Evolutionary conservation across 2,113 vertebrate species (phyloP), one percentile per base, ranked within the genome.

Genomic region (Gasterosteus nipponicus): DNA sequence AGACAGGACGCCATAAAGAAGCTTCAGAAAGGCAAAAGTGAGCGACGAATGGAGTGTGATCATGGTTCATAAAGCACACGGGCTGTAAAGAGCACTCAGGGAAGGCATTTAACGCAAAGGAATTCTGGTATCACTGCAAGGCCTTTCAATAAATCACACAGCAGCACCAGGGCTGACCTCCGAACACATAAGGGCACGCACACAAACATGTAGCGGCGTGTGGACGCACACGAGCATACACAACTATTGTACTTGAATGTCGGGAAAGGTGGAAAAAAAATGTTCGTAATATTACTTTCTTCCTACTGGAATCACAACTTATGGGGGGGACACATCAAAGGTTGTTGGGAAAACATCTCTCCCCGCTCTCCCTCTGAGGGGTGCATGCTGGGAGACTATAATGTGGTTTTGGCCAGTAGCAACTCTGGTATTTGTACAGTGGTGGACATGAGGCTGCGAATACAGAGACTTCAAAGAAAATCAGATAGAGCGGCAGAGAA

Each of bases 331-430:
- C 65, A 47, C 71, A 90, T 88, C 81, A 79, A 90, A 90, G 49
- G 22, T 67, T 82, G 76, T 73, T 62, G 73, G 56, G 71, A 78
- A 78, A 77, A 63, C 15, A 46, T 58, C 65, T 53, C 69, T 58
- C 44, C 49, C 31, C 72, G 18, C 58, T 46, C 53, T 57, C 69
- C 33, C 82, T 41, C 78, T 49, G 80, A 83, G 82, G 76, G 70
- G 2, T 76, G 86, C 87, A 81, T 77, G 88, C 84, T 87, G 85
- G 68, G 86, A 86, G 63, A 41, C 90, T 88, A 35, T 90, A 87
- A 92, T 93, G 91, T 93, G 89, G 91, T 89, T 92, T 89, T 77
- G 85, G 86, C 87, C 89, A 89, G 89, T 91, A 88, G 88, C 51
- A 80, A 80, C 77, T 90, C 89, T 92, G 91, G 84, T 89, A 86